A percentile compares a stretch with the other conserved stretches of the same genome.
Evolutionary conservation across 1,140 invertebrate genomes (phyloP).

Genomic region (Elysia chlorotica): DNA sequence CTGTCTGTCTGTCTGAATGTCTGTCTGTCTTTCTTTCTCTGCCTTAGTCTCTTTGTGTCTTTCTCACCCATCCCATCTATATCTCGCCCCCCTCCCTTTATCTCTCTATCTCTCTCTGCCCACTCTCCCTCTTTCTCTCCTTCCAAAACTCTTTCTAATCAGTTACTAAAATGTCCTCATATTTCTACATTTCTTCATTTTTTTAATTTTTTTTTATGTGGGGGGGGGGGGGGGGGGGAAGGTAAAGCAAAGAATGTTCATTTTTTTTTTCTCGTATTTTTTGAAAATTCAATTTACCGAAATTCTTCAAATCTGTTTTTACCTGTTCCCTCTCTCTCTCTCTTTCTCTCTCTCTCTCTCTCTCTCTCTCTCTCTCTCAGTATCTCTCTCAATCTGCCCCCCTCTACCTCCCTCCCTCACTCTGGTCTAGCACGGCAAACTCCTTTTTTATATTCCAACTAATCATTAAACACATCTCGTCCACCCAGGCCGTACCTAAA

Average conservation of each 20-base stretch:
- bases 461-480: no score
- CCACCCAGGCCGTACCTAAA: no score
- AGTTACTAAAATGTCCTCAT: no score
- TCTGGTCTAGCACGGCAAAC: no score
- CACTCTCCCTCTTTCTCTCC: background rate
- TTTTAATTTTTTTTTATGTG: no score
- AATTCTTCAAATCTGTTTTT: background rate
- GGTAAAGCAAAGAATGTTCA: no score
- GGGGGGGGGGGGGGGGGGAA: no score
- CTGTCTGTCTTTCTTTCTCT: background rate
- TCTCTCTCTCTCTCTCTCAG: constrained; percentile 8
- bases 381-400: constrained; percentile 3
- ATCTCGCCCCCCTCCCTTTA: no score
- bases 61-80: background rate
- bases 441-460: no score
- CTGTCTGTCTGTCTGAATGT: background rate
- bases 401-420: background rate
- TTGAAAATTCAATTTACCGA: background rate
- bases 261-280: no score
- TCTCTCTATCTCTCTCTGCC: constrained; percentile 7
- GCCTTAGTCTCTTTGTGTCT: background rate
- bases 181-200: no score
- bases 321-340: background rate
- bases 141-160: background rate
- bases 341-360: background rate